These are phyloP conservation scores for Altica lythri DNA, from an alignment of 2,888 invertebrate genomes.

Conservation along the genomic window DNA sequence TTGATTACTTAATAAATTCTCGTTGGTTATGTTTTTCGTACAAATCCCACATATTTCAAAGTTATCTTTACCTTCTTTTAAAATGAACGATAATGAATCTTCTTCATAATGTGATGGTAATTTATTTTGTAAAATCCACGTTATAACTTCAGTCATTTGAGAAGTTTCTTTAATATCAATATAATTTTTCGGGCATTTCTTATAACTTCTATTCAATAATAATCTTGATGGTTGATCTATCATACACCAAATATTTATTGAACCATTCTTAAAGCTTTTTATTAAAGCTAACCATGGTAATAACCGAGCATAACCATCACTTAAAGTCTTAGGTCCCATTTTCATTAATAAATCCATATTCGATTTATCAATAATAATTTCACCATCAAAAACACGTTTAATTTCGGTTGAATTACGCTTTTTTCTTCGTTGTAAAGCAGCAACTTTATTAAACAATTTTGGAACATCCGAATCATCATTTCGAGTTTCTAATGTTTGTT, in stretches of 20 bases:
- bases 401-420: conserved; percentile 5
- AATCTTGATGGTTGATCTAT: conserved; percentile 37
- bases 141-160: conserved; percentile 44
- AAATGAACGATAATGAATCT: conserved; percentile 47
- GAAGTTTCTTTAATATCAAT: conserved; percentile 39
- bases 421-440: conserved; percentile 31
- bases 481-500: conserved; percentile 34
- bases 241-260: conserved; percentile 46
- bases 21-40: conserved; percentile 42
- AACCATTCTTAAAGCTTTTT: conserved; percentile 36
- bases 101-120: conserved; percentile 43
- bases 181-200: conserved; percentile 40
- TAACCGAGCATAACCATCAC: conserved; percentile 42
- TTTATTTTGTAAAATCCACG: conserved; percentile 47
- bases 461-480: conserved; percentile 27
- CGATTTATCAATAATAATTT: conserved; percentile 37
- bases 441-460: conserved; percentile 9
- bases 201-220: conserved; percentile 38
- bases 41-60: conserved; percentile 53
- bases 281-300: conserved; percentile 46
- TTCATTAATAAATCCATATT: conserved; percentile 38
- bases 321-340: conserved; percentile 35
- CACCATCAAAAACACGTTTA: conserved; percentile 41
- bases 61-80: conserved; percentile 43
- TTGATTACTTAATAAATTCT: background rate